Evolutionary conservation across 2,797 vertebrate species (phyloP), one percentile per base, ranked within the genome.

Genomic region (Glossophaga mutica): DNA sequence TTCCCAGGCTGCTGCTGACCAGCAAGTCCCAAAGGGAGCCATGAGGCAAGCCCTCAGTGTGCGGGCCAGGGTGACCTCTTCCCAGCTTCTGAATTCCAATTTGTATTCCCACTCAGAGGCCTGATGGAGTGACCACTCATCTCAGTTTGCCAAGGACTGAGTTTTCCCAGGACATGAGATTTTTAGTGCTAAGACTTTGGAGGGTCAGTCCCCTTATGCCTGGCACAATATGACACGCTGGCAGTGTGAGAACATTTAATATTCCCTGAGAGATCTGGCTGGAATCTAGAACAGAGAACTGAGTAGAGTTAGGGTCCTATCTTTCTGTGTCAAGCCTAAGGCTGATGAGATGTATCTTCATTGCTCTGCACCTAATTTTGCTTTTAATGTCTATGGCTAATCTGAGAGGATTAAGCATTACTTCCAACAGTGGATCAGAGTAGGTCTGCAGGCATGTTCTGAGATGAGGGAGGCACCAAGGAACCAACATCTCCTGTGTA

Each of bases 51-150:
- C 46, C 82, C 76, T 81, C 15, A 32, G 32, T 24, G 55, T 62
- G 5, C 6, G 44, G 92, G 18, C 59, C 70, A 76, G 77, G 82
- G 73, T 4, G 26, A 92, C 93, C 59, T 90, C 92, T 22, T 87
- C 34, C 6, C 73, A 97, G n/a, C 76, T 34, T 10, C n/a, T 82
- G 65, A 84, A 96, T 94, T 94, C 88, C 85, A 94, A 87, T 82
- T 0, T 81, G 26, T 59, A 65, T 22, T 96, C 81, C 90, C 73
- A 91, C 74, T 50, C 37, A 73, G 92, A 95, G 70, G 57, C 0
- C 82, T 65, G 26, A 59, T 3, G 48, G 50, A 52, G 48, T 85
- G 29, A 52, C 34, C 34, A 22, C 16, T 0, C 1, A 0, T 48
- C 44, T n/a, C 34, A 19, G 5, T 78, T 79, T 44, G 4, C 52